These are phyloP conservation scores for Uropetala carovei DNA, from an alignment of 2,888 invertebrate species.

Conservation along the genomic window DNA sequence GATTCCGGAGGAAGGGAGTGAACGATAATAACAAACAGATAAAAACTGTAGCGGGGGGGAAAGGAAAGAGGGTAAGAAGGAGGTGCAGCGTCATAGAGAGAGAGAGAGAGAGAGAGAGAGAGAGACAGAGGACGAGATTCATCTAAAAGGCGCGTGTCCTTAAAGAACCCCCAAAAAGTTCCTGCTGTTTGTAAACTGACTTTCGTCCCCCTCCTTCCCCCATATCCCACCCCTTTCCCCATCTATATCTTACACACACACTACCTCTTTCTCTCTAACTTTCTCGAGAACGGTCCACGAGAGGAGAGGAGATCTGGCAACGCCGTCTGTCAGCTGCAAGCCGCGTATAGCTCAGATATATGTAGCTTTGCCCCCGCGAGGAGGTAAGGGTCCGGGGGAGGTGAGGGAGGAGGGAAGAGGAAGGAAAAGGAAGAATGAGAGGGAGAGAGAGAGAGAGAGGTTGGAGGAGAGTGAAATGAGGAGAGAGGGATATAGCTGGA, in stretches of 20 bases:
- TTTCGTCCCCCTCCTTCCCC: neutral
- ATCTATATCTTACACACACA: neutral
- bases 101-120: neutral
- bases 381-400: conserved; percentile 24
- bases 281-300: neutral
- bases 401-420: neutral
- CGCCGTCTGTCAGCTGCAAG: conserved; percentile 12
- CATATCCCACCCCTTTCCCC: too few relatives aligned
- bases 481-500: neutral
- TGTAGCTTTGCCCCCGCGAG: neutral
- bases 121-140: neutral
- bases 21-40: neutral
- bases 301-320: conserved; percentile 19
- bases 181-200: conserved; percentile 43
- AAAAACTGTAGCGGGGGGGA: neutral
- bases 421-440: too few relatives aligned
- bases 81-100: neutral
- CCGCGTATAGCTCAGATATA: conserved; percentile 39
- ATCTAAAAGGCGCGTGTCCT: conserved; percentile 14
- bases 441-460: neutral
- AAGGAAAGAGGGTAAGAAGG: neutral
- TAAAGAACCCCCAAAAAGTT: conserved; percentile 21
- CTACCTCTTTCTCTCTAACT: neutral
- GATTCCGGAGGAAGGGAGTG: neutral
- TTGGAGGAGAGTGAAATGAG: neutral